Evolutionary conservation across 2,113 vertebrate species (phyloP), one percentile per base, ranked within the genome.

Genomic region (Calyptomena viridis): DNA sequence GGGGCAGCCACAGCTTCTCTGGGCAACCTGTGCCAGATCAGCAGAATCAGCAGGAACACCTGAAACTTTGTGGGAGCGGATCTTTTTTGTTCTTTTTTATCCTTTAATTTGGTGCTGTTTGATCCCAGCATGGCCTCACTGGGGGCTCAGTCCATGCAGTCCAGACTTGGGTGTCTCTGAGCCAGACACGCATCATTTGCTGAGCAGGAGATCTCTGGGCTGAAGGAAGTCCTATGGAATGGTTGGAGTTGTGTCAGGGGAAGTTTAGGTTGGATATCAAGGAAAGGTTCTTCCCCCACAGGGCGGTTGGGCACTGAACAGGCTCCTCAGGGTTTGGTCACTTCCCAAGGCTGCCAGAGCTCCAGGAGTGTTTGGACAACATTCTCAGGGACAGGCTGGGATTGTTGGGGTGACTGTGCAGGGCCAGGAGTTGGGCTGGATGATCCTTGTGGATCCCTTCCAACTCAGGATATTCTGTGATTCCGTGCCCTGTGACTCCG

Each of bases 121-220:
- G 46, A 8, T 35, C 17, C 30, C 37, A 6, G 8, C 13, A 19
- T 12, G 3, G 37, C 15, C 25, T 28, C 30, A 0, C 6, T 33
- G 66, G 22, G 50, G 60, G 14, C 55, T 53, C 0, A 0, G 8
- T 63, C n/a, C 14, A 1, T 3, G 31, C 8, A 0, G 27, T 14
- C 25, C 33, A 28, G 60, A 19, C 40, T 79, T 0, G 0, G 44
- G 31, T 49, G 16, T 33, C 12, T 31, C 50, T 17, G 59, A 28
- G 16, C 12, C 25, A 62, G 37, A 4, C 0, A 0, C 12, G 3
- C 0, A 2, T 9, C 1, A 0, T 12, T 31, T 47, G 30, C 47
- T 18, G 18, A 40, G 84, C 83, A 28, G 76, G 9, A 35, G n/a
- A 11, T 6, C 44, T 74, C 15, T 23, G 35, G 33, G 55, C 62